These are phyloP conservation scores for Pteropus alecto DNA, from an alignment of 2,113 vertebrate genomes.

Conservation along the genomic window DNA sequence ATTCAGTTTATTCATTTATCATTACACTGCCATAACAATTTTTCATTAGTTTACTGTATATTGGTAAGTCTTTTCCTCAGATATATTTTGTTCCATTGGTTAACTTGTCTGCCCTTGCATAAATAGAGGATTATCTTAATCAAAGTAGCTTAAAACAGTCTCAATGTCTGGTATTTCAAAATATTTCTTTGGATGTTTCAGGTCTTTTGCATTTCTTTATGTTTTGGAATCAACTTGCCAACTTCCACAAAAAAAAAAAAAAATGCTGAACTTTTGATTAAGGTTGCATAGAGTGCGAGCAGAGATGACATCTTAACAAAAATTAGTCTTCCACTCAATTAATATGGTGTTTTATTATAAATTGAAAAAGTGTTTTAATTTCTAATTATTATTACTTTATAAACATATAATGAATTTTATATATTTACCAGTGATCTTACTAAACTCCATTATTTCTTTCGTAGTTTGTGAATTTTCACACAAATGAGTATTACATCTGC, in stretches of 20 bases:
- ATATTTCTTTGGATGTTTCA: not conserved
- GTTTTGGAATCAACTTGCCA: not conserved
- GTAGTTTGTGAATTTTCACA: not conserved
- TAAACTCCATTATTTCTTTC: not conserved
- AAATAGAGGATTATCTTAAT: not conserved
- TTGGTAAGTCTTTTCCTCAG: not conserved
- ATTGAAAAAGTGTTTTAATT: not conserved
- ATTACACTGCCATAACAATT: not conserved
- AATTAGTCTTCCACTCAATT: not conserved
- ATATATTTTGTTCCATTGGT: not conserved
- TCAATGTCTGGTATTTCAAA: not conserved
- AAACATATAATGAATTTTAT: not conserved
- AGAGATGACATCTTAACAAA: not conserved
- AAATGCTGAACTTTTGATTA: not conserved
- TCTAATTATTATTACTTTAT: not conserved
- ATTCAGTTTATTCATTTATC: not conserved
- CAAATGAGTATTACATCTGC: not conserved
- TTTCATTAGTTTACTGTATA: not conserved
- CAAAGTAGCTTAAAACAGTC: not conserved
- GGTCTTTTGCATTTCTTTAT: not conserved
- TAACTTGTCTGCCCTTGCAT: not conserved
- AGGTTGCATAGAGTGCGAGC: not conserved
- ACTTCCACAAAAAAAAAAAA: not conserved
- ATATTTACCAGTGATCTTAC: not conserved
- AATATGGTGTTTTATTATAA: not conserved